Evolutionary conservation across 2,113 vertebrate genomes (phyloP), one percentile per base, ranked within the genome.

Genomic region (Gallinago undulata): DNA sequence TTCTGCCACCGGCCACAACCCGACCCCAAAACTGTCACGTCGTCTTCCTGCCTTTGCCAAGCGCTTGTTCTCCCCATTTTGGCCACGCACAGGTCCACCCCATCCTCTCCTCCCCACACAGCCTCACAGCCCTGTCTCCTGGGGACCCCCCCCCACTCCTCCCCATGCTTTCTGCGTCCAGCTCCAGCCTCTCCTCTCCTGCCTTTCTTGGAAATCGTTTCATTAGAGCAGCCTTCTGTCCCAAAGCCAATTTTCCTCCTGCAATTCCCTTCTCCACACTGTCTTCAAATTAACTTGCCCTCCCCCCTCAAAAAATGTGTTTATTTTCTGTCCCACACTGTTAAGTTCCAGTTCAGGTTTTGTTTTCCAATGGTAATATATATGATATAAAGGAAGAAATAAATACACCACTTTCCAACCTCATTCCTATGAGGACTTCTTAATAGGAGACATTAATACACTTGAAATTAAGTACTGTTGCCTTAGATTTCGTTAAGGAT

Each of bases 11-110:
- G 37, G 45, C 47, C 78, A 84, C 60, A 63, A 7, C 19, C 11
- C 63, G 27, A 8, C 7, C 4, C 62, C 6, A 1, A 11, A 80
- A 51, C 19, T 1, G 1, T 13, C 23, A 13, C 75, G 10, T 19
- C 0, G 0, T 11, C 47, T 30, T 78, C 51, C 50, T 0, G 6
- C 57, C 75, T 75, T 47, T 2, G 2, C 45, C 56, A 70, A 30
- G 24, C 17, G 3, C 28, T n/a, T 90, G 22, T 33, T 55, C 50
- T 39, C 15, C 64, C 31, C 27, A 63, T 60, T 80, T 30, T 3
- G 6, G 68, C 19, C 47, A n/a, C 1, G 1, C 15, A 13, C 4
- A 31, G 12, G 27, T 22, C 56, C 1, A 3, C 9, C 45, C 11
- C 13, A 1, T 15, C 41, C 11, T 12, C 70, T 74, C 22, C 28